A percentile compares a stretch with the other conserved stretches of the same genome.
Evolutionary conservation across 2,888 invertebrate genomes (phyloP).

Genomic region (Erebia palarica): DNA sequence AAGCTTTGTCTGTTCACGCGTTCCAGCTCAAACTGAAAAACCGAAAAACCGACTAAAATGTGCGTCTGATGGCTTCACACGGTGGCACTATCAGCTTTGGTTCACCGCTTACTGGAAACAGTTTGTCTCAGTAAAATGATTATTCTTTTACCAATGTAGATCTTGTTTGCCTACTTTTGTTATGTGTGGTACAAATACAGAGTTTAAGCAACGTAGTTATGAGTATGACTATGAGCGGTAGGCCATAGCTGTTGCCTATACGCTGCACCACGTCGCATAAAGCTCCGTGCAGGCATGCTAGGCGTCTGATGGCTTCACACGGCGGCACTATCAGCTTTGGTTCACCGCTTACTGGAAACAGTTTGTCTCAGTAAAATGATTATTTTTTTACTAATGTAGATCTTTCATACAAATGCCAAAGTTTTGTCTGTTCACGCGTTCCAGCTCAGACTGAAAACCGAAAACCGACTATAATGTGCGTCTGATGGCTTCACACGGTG

Average conservation of each 20-base stretch:
- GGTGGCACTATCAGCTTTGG: slow-evolving; percentile 62
- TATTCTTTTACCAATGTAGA: too few relatives aligned
- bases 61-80: slow-evolving; percentile 70
- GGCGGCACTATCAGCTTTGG: slow-evolving; percentile 62
- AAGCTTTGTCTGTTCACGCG: too few relatives aligned
- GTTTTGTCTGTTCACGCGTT: too few relatives aligned
- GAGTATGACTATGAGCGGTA: slow-evolving; percentile 78
- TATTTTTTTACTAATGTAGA: too few relatives aligned
- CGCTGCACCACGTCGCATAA: slow-evolving; percentile 78
- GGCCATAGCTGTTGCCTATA: slow-evolving; percentile 78
- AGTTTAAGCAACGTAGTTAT: slow-evolving; percentile 82
- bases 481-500: slow-evolving; percentile 70
- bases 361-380: background rate
- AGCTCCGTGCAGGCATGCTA: slow-evolving; percentile 76
- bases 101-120: slow-evolving; percentile 57
- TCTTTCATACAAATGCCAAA: too few relatives aligned
- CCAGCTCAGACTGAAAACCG: too few relatives aligned
- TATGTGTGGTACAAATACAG: too few relatives aligned
- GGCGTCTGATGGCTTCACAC: slow-evolving; percentile 70
- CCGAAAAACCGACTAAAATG: too few relatives aligned
- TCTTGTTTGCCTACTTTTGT: too few relatives aligned
- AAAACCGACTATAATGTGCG: too few relatives aligned
- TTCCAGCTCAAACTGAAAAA: too few relatives aligned
- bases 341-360: slow-evolving; percentile 57
- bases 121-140: background rate